A percentile compares a stretch with the other conserved stretches of the same genome.
Evolutionary conservation across 2,113 vertebrate genomes (phyloP).

Genomic region (Nipponia nippon): DNA sequence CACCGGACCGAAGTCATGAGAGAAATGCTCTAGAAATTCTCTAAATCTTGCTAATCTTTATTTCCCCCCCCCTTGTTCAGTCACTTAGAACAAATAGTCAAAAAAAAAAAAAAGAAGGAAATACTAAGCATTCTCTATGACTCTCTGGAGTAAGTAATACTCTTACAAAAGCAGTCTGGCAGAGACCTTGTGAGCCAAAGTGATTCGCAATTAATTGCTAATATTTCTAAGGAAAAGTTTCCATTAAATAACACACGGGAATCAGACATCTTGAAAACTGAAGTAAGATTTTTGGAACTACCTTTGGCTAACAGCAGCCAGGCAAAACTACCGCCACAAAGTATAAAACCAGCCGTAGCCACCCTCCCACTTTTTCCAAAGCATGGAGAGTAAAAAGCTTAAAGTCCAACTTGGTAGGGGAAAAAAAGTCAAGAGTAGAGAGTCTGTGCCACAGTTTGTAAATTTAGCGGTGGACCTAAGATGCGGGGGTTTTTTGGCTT

Average conservation of each 20-base stretch:
- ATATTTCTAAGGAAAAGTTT: conserved; percentile 15
- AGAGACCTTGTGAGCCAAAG: neutral
- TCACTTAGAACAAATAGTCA: neutral
- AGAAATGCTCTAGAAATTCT: neutral
- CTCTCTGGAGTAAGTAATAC: neutral
- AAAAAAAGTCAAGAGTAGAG: neutral
- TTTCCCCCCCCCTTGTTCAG: neutral
- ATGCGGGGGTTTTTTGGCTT: neutral
- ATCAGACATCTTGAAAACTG: neutral
- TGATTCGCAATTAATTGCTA: neutral
- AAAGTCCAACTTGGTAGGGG: neutral
- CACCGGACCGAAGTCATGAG: neutral
- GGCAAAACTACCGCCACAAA: neutral
- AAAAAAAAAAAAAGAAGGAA: neutral
- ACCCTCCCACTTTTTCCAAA: neutral
- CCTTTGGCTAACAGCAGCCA: neutral
- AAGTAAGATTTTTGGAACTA: neutral
- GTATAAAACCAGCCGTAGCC: neutral
- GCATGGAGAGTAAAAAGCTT: neutral
- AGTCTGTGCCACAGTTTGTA: rapidly evolving
- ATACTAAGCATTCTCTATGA: neutral
- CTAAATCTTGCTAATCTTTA: neutral
- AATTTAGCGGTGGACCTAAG: neutral
- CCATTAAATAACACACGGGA: neutral
- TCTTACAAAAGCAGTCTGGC: neutral